A percentile compares a stretch with the other conserved stretches of the same genome.
Conservation (phyloP, 1,140 invertebrate genomes). For the Steinernema khuongi region DNA sequence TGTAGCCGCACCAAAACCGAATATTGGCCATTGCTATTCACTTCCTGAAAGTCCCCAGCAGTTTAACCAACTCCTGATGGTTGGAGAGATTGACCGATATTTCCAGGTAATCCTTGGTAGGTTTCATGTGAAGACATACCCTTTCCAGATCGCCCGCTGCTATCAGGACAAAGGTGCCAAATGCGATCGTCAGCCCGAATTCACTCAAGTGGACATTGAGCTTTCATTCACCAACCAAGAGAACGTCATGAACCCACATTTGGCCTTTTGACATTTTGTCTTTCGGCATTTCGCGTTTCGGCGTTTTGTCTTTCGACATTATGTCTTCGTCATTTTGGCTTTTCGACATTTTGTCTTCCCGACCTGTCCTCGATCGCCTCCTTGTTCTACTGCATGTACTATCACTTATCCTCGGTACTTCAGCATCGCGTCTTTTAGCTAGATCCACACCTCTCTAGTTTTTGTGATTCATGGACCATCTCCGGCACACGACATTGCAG, state of each 20-base stretch:
- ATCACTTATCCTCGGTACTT: too few species aligned
- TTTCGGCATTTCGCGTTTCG: too few species aligned
- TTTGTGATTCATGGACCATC: too few species aligned
- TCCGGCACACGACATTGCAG: too few species aligned
- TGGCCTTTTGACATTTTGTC: too few species aligned
- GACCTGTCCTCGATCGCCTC: too few species aligned
- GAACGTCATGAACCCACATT: constrained; percentile 70
- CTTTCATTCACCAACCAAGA: constrained; percentile 79
- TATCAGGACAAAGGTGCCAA: constrained; percentile 84
- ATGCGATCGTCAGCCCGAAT: constrained; percentile 90
- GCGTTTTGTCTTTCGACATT: too few species aligned
- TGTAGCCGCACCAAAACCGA: constrained; percentile 32
- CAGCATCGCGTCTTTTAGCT: too few species aligned
- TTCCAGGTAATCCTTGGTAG: constrained; percentile 60
- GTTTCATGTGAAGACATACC: constrained; percentile 17
- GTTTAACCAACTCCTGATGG: constrained; percentile 96
- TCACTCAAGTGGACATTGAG: constrained; percentile 93
- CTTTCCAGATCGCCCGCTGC: constrained; percentile 87
- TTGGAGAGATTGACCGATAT: constrained; percentile 81
- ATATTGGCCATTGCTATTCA: constrained; percentile 48
- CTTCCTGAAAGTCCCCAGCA: constrained; percentile 58
- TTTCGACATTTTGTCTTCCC: too few species aligned
- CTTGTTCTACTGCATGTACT: too few species aligned
- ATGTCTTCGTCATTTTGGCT: too few species aligned
- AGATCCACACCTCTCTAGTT: too few species aligned